A percentile compares a stretch with the other conserved stretches of the same genome.
These are phyloP conservation scores for Drosophila subquinaria DNA, from an alignment of 2,888 invertebrate genomes.

Conservation along the genomic window DNA sequence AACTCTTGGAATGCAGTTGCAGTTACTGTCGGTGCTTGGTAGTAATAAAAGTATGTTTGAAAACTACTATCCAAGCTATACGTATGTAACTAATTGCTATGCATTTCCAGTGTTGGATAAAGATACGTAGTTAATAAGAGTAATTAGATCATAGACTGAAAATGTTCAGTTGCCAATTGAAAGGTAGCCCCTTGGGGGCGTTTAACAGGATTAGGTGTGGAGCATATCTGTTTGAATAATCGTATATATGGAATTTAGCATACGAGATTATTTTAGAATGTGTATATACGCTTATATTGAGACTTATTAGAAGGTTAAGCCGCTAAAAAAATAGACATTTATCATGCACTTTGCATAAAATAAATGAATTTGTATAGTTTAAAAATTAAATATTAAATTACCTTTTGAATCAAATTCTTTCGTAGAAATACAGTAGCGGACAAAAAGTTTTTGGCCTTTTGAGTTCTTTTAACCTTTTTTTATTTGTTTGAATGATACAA, in stretches of 20 bases:
- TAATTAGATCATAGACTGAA: constrained; percentile 64
- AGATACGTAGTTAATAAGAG: constrained; percentile 45
- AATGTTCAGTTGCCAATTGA: constrained; percentile 30
- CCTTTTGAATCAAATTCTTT: no score
- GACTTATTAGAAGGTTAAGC: not conserved
- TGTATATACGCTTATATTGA: not conserved
- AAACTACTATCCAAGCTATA: constrained; percentile 13
- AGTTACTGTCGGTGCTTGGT: constrained; percentile 24
- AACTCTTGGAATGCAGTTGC: constrained; percentile 49
- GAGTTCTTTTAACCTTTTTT: no score
- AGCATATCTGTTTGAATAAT: constrained; percentile 9
- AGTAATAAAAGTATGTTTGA: constrained; percentile 48
- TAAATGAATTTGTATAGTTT: not conserved
- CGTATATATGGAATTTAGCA: constrained; percentile 2
- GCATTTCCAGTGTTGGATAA: constrained; percentile 38
- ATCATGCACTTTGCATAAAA: no score
- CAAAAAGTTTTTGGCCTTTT: no score
- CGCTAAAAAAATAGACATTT: not conserved
- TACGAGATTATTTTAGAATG: not conserved
- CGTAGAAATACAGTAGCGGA: no score
- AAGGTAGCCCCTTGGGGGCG: constrained; percentile 39
- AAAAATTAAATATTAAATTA: not conserved
- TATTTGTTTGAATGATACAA: no score
- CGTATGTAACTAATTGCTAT: constrained; percentile 40
- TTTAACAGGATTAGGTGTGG: constrained; percentile 40